Base-by-base conservation (phyloP, 2,888 invertebrate genomes). In the Pristionchus entomophagus region DNA sequence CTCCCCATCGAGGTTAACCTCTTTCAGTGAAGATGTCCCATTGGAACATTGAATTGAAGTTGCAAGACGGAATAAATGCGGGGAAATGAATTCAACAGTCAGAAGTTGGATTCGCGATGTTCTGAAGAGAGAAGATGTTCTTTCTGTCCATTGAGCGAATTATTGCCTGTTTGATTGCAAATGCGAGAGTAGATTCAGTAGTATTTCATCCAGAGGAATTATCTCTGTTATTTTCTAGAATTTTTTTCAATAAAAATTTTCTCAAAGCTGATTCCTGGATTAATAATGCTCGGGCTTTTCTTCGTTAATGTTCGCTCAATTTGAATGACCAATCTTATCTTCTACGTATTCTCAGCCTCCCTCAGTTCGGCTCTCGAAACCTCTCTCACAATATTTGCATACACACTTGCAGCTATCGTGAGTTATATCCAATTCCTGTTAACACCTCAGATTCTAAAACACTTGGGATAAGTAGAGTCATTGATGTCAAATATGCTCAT, bases 231-330 rank as follows among this genome's bases (percentile, higher is more conserved):
- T 69, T 38, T 69, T 69, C 35, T 32, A 35, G 38, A 69, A 38
- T 69, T 38, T 14, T 12, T 1, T 38, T 12, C 1, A 69, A 12
- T 29, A 38, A 17, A 38, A 69, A 6, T 22, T 38, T 22, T 69
- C 19, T 22, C 65, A n/a, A n/a, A 69, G 65, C 38, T 69, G 22
- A 22, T 69, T 69, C 65, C 65, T 69, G 65, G 65, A 35, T 69
- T 69, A 22, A 19, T 69, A 3, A 35, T 69, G 38, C 65, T 69
- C 38, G 65, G 65, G 22, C 38, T 69, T 5, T 69, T 69, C 65
- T 69, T 69, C 22, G 65, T 69, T 38, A 69, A 69, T 38, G 65
- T 32, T 35, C 35, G 65, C 38, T 69, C 38, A 2, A 38, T 38
- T 29, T 5, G 4, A 29, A 29, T 29, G 51, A 56, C 26, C 2